phyloP scores from a whole-genome alignment of 2,888 invertebrate genomes.

The Xylocampa areola region DNA sequence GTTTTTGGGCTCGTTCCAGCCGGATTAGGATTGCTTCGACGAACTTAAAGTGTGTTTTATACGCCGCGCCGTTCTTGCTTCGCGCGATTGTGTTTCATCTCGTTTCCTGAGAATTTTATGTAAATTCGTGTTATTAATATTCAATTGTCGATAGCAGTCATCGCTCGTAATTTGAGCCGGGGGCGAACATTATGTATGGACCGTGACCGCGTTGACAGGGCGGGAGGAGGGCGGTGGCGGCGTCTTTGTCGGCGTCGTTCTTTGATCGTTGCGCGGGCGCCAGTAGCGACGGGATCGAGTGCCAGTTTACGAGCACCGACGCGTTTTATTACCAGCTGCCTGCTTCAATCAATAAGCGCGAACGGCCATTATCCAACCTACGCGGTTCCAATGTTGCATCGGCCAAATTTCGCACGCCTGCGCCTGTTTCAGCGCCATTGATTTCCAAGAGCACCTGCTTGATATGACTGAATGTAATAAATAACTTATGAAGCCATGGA shows the following conservation, averaged over 20 bases:
- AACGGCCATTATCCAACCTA: slow-evolving; percentile 72
- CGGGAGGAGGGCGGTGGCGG: slow-evolving; percentile 73
- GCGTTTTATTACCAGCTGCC: slow-evolving; percentile 82
- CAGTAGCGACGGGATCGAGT: slow-evolving; percentile 76
- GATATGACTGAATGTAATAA: slow-evolving; percentile 19
- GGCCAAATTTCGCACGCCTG: slow-evolving; percentile 66
- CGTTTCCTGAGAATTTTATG: slow-evolving; percentile 74
- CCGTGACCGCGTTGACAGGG: slow-evolving; percentile 87
- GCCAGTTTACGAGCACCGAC: slow-evolving; percentile 86
- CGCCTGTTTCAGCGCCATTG: slow-evolving; percentile 59
- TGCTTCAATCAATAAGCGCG: slow-evolving; percentile 79
- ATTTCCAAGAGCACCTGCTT: slow-evolving; percentile 29
- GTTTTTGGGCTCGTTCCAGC: slow-evolving; percentile 88
- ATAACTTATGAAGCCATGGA: background rate
- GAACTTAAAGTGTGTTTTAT: slow-evolving; percentile 71
- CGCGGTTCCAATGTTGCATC: slow-evolving; percentile 62
- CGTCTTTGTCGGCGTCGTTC: slow-evolving; percentile 80
- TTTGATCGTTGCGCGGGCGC: slow-evolving; percentile 86
- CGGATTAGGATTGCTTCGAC: slow-evolving; percentile 81
- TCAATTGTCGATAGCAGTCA: slow-evolving; percentile 82
- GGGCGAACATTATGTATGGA: slow-evolving; percentile 78
- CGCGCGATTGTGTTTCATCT: slow-evolving; percentile 65
- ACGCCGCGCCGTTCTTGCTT: slow-evolving; percentile 55
- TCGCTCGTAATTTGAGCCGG: slow-evolving; percentile 81
- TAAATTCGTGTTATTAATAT: slow-evolving; percentile 78